Conservation (phyloP, 2,888 invertebrate species). For the Syrista parreyssii region DNA sequence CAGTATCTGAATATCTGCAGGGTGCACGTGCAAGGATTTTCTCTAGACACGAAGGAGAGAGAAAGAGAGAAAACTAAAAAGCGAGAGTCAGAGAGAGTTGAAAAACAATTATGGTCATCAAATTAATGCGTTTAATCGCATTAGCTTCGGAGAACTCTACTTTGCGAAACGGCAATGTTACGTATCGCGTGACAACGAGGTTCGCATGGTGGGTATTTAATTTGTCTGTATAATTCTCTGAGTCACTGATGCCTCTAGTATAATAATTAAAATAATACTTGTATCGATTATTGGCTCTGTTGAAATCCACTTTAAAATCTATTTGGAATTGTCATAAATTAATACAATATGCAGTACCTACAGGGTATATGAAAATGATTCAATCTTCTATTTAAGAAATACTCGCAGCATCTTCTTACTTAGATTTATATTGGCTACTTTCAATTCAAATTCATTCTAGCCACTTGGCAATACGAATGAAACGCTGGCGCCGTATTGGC, state of each 20-base stretch:
- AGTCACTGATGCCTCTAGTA: not conserved
- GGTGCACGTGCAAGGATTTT: not conserved
- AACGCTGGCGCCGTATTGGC: not conserved
- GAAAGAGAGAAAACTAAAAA: not conserved
- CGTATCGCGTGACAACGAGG: slow-evolving; percentile 27
- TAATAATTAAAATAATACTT: not conserved
- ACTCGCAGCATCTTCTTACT: no score
- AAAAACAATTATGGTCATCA: slow-evolving; percentile 12
- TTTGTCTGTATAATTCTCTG: not conserved
- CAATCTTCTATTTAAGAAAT: no score
- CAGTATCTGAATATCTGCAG: not conserved
- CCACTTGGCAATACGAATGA: not conserved
- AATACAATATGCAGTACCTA: not conserved
- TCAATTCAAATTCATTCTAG: not conserved
- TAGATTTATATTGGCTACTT: not conserved
- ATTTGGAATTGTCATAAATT: not conserved
- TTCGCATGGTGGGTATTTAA: slow-evolving; percentile 12
- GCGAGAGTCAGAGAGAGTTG: not conserved
- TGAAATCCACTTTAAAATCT: not conserved
- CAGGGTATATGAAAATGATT: no score
- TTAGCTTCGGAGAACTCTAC: slow-evolving; percentile 17
- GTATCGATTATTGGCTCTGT: not conserved
- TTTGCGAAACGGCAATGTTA: slow-evolving; percentile 13
- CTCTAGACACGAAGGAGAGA: not conserved
- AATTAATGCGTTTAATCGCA: slow-evolving; percentile 28